Base-by-base conservation (phyloP, 2,113 vertebrate genomes). In the Spea bombifrons region DNA sequence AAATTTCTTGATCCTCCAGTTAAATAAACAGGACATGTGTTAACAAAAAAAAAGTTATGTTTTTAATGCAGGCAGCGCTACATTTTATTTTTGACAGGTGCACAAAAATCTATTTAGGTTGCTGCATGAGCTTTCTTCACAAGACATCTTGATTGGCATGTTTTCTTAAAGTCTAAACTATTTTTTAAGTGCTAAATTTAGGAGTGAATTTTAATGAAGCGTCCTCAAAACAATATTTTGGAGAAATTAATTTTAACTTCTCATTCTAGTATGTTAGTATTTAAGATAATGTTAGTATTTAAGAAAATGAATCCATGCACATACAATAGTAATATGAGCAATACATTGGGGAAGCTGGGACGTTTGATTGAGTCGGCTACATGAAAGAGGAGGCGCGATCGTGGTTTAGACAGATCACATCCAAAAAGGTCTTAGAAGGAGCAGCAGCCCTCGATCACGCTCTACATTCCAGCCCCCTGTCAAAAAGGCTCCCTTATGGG, bases 141-240 rank as follows among this genome's bases (percentile, higher is more conserved):
- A 70, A 70, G 46, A 9, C 66, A 49, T 45, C 15, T 55, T 78
- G 76, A 78, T 72, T 78, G 76, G 17, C 76, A 78, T 72, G 69
- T 72, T 78, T 66, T 57, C 43, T 65, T 78, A 48, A 17, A 66
- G 69, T 66, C 59, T 30, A 71, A 50, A 50, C 52, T 61, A 63
- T 49, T 45, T 71, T 50, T 69, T 50, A 16, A 64, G 8, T 44
- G 6, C 55, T 44, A 44, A n/a, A 47, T 57, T 69, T 47, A 45
- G 67, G 50, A 47, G 7, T 53, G 30, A 0, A 65, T 65, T 66
- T 10, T 9, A 61, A 16, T 61, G 7, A 30, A 66, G 49, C 55
- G 2, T 59, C 55, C 57, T 78, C 5, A 64, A 30, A 64, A 64
- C 8, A 30, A 30, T 30, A 64, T 64, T 13, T 13, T 10, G 59